Conservation (phyloP, 2,113 vertebrate species). For the Pollimyrus isidori region DNA sequence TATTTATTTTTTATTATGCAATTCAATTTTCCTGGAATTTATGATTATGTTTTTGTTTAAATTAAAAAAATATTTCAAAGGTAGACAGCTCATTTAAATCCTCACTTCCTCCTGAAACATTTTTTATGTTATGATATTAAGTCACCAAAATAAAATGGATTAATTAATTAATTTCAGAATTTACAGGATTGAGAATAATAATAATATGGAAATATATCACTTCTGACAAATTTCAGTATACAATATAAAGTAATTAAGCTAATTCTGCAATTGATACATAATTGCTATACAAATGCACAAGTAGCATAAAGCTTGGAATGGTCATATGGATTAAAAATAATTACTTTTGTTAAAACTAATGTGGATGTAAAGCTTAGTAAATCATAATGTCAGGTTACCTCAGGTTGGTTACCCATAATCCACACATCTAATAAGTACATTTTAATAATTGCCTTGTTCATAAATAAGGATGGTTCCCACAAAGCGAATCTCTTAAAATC, state of each 20-base stretch:
- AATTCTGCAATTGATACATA: background rate
- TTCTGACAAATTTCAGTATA: background rate
- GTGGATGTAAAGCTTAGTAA: background rate
- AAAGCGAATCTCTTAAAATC: background rate
- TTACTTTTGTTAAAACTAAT: background rate
- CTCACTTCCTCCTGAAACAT: background rate
- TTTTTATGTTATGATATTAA: background rate
- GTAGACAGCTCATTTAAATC: background rate
- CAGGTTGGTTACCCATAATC: background rate
- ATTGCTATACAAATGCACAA: background rate
- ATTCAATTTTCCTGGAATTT: background rate
- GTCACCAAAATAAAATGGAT: background rate
- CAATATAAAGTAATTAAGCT: background rate
- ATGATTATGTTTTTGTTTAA: background rate
- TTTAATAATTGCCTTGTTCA: background rate
- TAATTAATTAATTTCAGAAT: background rate
- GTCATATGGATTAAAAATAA: background rate
- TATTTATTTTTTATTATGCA: background rate
- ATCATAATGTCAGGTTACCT: background rate
- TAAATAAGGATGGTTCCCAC: background rate
- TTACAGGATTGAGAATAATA: background rate
- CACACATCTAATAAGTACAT: background rate
- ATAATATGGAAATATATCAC: background rate
- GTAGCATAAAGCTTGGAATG: background rate
- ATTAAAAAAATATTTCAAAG: background rate